Evolutionary conservation across 2,113 vertebrate genomes (phyloP).

Genomic region (Himantopus leucocephalus): DNA sequence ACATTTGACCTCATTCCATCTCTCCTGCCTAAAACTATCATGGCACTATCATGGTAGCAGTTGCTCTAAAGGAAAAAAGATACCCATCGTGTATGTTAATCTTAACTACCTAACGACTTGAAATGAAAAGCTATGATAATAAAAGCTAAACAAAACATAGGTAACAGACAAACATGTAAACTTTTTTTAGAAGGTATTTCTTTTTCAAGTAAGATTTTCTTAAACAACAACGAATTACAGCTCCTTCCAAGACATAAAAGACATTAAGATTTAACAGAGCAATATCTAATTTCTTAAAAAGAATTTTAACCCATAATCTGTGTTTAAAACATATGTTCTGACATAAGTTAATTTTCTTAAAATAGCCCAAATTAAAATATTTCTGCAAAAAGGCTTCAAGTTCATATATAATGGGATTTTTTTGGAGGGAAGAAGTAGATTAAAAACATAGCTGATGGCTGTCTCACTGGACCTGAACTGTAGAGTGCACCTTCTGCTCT

Average conservation of each 20-base stretch:
- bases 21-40: background rate
- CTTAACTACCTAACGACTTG: background rate
- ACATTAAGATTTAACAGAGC: background rate
- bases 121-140: background rate
- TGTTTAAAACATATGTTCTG: background rate
- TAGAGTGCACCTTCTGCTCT: conserved; percentile 43
- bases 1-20: background rate
- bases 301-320: background rate
- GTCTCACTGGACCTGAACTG: conserved; percentile 10
- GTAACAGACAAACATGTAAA: background rate
- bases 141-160: background rate
- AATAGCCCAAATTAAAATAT: background rate
- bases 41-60: background rate
- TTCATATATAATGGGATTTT: background rate
- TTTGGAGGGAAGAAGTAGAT: background rate
- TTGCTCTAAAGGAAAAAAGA: background rate
- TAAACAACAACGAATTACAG: background rate
- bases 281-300: background rate
- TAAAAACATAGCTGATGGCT: conserved; percentile 22
- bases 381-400: background rate
- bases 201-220: background rate
- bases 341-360: background rate
- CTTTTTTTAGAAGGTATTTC: background rate
- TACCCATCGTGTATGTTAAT: background rate
- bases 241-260: background rate